Base-by-base conservation (phyloP, 2,113 vertebrate genomes). In the Isichthys henryi region DNA sequence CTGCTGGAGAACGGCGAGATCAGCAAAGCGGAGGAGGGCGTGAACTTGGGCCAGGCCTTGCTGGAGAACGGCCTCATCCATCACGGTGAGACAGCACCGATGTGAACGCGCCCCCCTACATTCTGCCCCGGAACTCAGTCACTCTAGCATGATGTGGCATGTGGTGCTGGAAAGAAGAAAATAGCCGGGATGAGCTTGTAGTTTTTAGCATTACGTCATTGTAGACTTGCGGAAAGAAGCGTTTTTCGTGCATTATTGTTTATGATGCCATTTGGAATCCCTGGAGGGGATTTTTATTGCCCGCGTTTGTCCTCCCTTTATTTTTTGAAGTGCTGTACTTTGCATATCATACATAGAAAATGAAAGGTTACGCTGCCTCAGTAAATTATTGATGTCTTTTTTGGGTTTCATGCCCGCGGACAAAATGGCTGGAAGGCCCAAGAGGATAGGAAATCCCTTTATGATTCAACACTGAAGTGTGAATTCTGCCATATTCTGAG, bases 61-160 rank as follows among this genome's bases (percentile, higher is more conserved):
- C 70, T 99, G 94, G 98, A 99, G 94, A 99, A 99, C 1, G 98
- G 98, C 77, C 99, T 99, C 88, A 99, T 99, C 93, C 98, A 99
- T 94, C 98, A 99, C 1, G 98, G 98, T 99, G 95, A 98, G 77
- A 84, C 77, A 5, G 4, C 21, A 9, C 48, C 46, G 10, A 31
- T 1, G 62, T 3, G 27, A 70, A 31, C 62, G 31, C 62, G 62
- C 35, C 43, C 77, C 77, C 31, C 2, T 39, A 45, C 39, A 82
- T 17, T 45, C 15, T 43, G n/a, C 62, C 39, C 31, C 15, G 39
- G 6, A 39, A 43, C 80, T 48, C 80, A 45, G 43, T 43, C 39
- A 15, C 17, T 45, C 43, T 84, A 8, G 17, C 21, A 11, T 80
- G 58, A 66, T 10, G 17, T 8, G 19, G 39, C 80, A 83, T 9